Percentiles rank a stretch among this genome's conserved stretches.
Conservation (phyloP, 1,140 invertebrate genomes). For the Listronotus oregonensis region DNA sequence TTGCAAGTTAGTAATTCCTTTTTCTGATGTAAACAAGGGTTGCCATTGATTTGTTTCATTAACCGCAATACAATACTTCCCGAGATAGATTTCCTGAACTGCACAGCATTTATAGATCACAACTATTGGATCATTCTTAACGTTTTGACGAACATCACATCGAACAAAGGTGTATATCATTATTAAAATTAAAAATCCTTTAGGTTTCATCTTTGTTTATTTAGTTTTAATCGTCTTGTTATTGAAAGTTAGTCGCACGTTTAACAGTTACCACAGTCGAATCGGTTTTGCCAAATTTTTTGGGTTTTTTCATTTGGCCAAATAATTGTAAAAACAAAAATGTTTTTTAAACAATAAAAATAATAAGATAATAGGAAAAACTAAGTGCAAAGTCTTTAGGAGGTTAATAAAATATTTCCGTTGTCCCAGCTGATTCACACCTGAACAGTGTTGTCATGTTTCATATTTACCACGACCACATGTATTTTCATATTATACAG, state of each 20-base stretch:
- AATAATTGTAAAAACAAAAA: not conserved
- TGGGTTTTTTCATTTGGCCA: slow-evolving; percentile 5
- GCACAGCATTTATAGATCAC: slow-evolving; percentile 79
- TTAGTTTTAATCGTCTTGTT: slow-evolving; percentile 12
- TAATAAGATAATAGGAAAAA: no score
- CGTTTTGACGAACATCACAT: slow-evolving; percentile 10
- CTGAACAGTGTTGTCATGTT: no score
- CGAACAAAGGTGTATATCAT: not conserved
- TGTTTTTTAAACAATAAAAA: no score
- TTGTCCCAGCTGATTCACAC: no score
- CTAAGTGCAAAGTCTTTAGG: no score
- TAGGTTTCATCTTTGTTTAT: not conserved
- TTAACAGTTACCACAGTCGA: not conserved
- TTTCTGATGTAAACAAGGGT: slow-evolving; percentile 67
- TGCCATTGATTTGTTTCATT: slow-evolving; percentile 66
- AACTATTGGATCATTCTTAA: slow-evolving; percentile 40
- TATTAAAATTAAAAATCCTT: slow-evolving; percentile 2
- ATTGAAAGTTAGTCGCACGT: slow-evolving; percentile 11
- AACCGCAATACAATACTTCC: slow-evolving; percentile 65
- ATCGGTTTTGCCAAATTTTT: not conserved
- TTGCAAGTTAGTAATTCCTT: slow-evolving; percentile 60
- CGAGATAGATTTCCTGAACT: slow-evolving; percentile 70
- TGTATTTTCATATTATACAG: no score
- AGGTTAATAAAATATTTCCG: no score
- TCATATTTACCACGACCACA: no score